A percentile compares a stretch with the other conserved stretches of the same genome.
Conservation (phyloP, 2,888 invertebrate species). For the Pyrochroa serraticornis region DNA sequence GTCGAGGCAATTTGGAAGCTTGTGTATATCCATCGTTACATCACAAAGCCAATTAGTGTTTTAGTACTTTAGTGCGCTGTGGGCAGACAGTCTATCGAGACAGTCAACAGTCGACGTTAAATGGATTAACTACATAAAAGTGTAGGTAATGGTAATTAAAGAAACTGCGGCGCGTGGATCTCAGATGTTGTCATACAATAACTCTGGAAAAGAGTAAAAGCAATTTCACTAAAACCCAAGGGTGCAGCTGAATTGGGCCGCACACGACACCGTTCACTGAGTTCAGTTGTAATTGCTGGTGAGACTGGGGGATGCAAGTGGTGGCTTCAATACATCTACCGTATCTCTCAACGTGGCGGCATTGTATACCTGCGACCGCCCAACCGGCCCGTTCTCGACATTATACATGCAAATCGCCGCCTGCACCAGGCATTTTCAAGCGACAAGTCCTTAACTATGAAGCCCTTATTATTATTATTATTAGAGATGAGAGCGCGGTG, state of each 20-base stretch:
- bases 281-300: slow-evolving; percentile 50
- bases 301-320: slow-evolving; percentile 24
- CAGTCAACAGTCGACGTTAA: slow-evolving; percentile 45
- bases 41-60: slow-evolving; percentile 30
- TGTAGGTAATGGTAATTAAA: slow-evolving; percentile 55
- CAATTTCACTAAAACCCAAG: slow-evolving; percentile 53
- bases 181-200: slow-evolving; percentile 50
- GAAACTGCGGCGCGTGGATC: slow-evolving; percentile 44
- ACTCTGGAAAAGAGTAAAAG: slow-evolving; percentile 49
- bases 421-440: slow-evolving; percentile 41
- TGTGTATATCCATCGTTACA: slow-evolving; percentile 1
- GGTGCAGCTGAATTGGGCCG: slow-evolving; percentile 30
- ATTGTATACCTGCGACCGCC: slow-evolving; percentile 23
- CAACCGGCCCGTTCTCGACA: slow-evolving; percentile 29
- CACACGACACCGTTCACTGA: slow-evolving; percentile 44
- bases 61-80: slow-evolving; percentile 23
- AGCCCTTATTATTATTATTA: slow-evolving; percentile 33
- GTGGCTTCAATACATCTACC: slow-evolving; percentile 21
- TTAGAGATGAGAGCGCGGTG: slow-evolving; percentile 26
- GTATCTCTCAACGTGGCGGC: background rate
- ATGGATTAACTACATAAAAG: slow-evolving; percentile 55
- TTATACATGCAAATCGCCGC: slow-evolving; percentile 43
- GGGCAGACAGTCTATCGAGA: slow-evolving; percentile 36
- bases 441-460: slow-evolving; percentile 43
- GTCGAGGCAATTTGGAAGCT: background rate